A percentile compares a stretch with the other conserved stretches of the same genome.
Evolutionary conservation across 2,797 vertebrate genomes (phyloP).

Genomic region (Gymnodraco acuticeps): DNA sequence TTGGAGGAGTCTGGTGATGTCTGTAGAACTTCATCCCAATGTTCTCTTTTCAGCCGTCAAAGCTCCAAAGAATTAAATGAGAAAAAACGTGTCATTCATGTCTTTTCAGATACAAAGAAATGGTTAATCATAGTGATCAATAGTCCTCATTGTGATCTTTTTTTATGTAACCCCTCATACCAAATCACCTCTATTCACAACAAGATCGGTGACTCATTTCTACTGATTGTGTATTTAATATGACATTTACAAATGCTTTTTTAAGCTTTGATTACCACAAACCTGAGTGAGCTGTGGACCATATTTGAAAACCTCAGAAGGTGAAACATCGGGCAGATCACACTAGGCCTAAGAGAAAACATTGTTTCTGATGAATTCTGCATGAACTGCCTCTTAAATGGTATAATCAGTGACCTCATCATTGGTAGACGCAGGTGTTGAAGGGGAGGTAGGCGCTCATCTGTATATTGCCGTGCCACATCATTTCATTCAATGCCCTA

Average conservation of each 20-base stretch:
- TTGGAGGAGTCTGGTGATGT: slow-evolving; percentile 22
- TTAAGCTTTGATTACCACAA: background rate
- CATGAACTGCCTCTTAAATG: slow-evolving; percentile 3
- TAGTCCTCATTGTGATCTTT: background rate
- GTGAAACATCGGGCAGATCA: background rate
- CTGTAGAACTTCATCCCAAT: slow-evolving; percentile 15
- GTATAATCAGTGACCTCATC: slow-evolving; percentile 8
- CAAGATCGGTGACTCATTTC: background rate
- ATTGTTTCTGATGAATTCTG: background rate
- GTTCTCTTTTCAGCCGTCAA: slow-evolving; percentile 4
- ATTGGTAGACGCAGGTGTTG: slow-evolving; percentile 22
- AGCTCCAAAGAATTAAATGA: slow-evolving; percentile 18
- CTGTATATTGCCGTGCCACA: slow-evolving; percentile 11
- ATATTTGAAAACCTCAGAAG: background rate
- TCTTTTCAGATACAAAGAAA: slow-evolving; percentile 20
- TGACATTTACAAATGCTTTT: background rate
- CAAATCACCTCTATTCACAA: background rate
- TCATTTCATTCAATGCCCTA: slow-evolving; percentile 39
- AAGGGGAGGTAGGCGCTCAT: slow-evolving; percentile 3
- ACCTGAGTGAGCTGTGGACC: background rate
- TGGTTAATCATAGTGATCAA: slow-evolving; percentile 10
- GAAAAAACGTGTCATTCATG: slow-evolving; percentile 3
- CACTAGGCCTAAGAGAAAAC: background rate
- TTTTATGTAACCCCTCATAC: background rate
- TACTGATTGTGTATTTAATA: background rate